These are phyloP conservation scores for Drosophila equinoxialis DNA, from an alignment of 1,140 invertebrate genomes.

Conservation along the genomic window DNA sequence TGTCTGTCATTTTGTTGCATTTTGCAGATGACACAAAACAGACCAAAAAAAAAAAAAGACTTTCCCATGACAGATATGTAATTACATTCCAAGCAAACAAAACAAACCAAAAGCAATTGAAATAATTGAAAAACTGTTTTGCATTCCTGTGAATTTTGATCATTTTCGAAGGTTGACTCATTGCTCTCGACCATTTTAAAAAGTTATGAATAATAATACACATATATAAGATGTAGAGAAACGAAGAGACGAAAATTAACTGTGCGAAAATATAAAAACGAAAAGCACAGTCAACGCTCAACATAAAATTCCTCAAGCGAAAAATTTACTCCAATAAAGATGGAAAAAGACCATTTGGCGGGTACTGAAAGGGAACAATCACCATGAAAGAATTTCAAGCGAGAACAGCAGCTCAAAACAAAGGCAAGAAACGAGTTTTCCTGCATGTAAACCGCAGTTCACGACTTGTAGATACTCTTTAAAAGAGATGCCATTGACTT, in stretches of 20 bases:
- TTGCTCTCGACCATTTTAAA: constrained; percentile 25
- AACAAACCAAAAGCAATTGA: constrained; percentile 34
- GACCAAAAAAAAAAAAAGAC: constrained; percentile 33
- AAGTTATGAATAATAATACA: constrained; percentile 28
- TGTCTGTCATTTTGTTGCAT: constrained; percentile 12
- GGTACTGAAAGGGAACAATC: constrained; percentile 40
- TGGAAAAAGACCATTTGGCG: constrained; percentile 41
- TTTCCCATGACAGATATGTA: constrained; percentile 50
- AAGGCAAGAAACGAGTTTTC: constrained; percentile 71
- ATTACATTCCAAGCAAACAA: constrained; percentile 43
- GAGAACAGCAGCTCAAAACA: constrained; percentile 50
- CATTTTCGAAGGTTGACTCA: constrained; percentile 41
- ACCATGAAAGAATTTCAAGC: constrained; percentile 65
- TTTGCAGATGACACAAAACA: constrained; percentile 41
- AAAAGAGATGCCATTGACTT: too few relatives aligned
- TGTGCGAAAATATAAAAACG: constrained; percentile 64
- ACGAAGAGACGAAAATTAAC: constrained; percentile 55
- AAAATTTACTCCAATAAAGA: constrained; percentile 76
- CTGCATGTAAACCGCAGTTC: constrained; percentile 28
- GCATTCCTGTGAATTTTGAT: constrained; percentile 10
- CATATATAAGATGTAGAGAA: constrained; percentile 1
- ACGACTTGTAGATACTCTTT: not conserved
- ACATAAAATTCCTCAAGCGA: constrained; percentile 79
- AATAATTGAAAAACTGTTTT: constrained; percentile 34
- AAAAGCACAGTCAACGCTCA: constrained; percentile 58